Conservation (phyloP, 2,888 invertebrate species). For the Gortyna flavago region DNA sequence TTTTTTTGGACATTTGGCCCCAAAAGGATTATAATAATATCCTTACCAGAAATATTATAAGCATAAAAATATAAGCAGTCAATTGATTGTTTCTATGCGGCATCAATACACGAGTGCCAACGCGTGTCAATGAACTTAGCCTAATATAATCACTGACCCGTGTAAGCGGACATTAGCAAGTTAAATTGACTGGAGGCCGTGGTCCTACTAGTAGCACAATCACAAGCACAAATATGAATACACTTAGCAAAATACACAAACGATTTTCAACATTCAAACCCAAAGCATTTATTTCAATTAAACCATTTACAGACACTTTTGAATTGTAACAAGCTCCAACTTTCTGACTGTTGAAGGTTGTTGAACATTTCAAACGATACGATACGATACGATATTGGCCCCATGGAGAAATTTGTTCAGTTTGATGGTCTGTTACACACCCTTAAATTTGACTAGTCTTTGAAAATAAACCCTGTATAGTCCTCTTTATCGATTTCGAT, state of each 20-base stretch:
- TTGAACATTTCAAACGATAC: too few relatives aligned
- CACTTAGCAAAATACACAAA: neutral
- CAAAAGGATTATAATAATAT: neutral
- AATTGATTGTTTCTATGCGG: neutral
- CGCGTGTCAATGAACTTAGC: conserved; percentile 27
- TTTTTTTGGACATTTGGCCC: too few relatives aligned
- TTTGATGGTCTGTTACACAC: too few relatives aligned
- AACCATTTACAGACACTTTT: too few relatives aligned
- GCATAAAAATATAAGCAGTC: neutral
- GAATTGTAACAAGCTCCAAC: too few relatives aligned
- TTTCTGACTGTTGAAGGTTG: too few relatives aligned
- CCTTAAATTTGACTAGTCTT: too few relatives aligned
- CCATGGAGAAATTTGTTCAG: too few relatives aligned
- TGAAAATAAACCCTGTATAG: too few relatives aligned
- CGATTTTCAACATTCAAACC: neutral
- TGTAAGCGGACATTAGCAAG: conserved; percentile 29
- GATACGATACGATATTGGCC: too few relatives aligned
- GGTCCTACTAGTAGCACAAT: neutral
- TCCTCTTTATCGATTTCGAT: too few relatives aligned
- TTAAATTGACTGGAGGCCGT: conserved; percentile 14
- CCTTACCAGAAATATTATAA: neutral
- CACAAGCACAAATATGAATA: neutral
- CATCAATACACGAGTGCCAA: neutral
- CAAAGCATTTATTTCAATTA: too few relatives aligned
- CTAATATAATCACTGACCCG: conserved; percentile 31